These are phyloP conservation scores for Hemithea aestivaria DNA, from an alignment of 2,888 invertebrate genomes.

Conservation along the genomic window DNA sequence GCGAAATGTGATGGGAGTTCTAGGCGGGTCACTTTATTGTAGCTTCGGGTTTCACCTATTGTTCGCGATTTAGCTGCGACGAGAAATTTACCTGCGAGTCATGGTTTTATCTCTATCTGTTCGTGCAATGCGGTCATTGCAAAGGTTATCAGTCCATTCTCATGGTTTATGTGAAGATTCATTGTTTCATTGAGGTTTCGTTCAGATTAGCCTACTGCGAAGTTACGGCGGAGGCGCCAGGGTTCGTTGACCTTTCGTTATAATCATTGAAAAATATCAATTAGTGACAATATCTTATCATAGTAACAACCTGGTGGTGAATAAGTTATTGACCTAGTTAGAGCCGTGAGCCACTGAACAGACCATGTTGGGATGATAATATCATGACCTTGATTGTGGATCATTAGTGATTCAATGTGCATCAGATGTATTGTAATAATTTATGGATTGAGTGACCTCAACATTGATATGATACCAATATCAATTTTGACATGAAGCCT, in stretches of 20 bases:
- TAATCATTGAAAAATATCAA: conserved; percentile 39
- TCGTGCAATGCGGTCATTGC: conserved; percentile 48
- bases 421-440: conserved; percentile 8
- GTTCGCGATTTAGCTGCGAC: conserved; percentile 52
- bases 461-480: conserved; percentile 1
- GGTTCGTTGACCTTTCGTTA: conserved; percentile 50
- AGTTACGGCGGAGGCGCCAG: conserved; percentile 22
- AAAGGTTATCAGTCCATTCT: conserved; percentile 44
- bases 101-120: conserved; percentile 45
- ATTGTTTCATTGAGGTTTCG: conserved; percentile 19
- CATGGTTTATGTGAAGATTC: conserved; percentile 19
- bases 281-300: conserved; percentile 34
- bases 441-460: conserved; percentile 10
- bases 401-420: conserved; percentile 19
- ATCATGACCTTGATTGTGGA: conserved; percentile 4
- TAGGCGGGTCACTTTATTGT: conserved; percentile 40
- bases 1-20: conserved; percentile 49
- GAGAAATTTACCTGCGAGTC: conserved; percentile 47
- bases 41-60: conserved; percentile 65
- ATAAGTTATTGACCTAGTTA: conserved; percentile 29
- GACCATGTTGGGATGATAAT: neutral
- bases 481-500: no score
- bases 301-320: conserved; percentile 18
- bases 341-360: neutral
- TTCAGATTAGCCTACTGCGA: conserved; percentile 18